Evolutionary conservation across 2,113 vertebrate species (phyloP), one percentile per base, ranked within the genome.

Genomic region (Psophia crepitans): DNA sequence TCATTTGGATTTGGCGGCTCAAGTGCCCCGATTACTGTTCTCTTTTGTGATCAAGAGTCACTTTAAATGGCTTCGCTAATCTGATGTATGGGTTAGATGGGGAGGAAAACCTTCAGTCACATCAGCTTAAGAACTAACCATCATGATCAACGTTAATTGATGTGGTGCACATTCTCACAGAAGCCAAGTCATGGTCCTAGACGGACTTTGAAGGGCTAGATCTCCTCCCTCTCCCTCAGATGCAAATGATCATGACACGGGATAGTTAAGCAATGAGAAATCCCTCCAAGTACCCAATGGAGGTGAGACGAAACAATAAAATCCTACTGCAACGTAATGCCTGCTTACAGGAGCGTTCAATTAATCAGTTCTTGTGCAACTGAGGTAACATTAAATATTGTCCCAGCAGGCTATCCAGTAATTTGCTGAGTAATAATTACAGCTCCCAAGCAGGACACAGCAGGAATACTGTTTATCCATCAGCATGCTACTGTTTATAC

Each of bases 361-460:
- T 93, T 93, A 93, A 96, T 91, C 78, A 95, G 73, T 76, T 84
- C 79, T 61, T 76, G 53, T 79, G 69, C 69, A 87, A 89, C 91
- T 51, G 61, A 95, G 65, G 76, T 73, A 95, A 95, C 46, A 84
- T 61, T 64, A 86, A 94, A 82, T 84, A 91, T 44, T 70, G 49
- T 56, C 53, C 39, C 87, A 84, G 71, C 84, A 80, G 90, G 87
- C 19, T 79, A 57, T 33, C 14, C 76, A 90, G 70, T 84, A 78
- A 94, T 90, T 69, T 81, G 60, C 54, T 95, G 81, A 95, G 90
- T 76, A 84, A 82, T 96, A 90, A 97, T 89, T 90, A 94, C 78
- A 90, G 73, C 70, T 95, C 65, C 65, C 53, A 77, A 79, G 44
- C 16, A 94, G 84, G 66, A 86, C 76, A 39, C 76, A 85, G 75